Percentiles rank a stretch among this genome's conserved stretches.
Conservation (phyloP, 2,888 invertebrate genomes). For the Phytoseiulus persimilis region DNA sequence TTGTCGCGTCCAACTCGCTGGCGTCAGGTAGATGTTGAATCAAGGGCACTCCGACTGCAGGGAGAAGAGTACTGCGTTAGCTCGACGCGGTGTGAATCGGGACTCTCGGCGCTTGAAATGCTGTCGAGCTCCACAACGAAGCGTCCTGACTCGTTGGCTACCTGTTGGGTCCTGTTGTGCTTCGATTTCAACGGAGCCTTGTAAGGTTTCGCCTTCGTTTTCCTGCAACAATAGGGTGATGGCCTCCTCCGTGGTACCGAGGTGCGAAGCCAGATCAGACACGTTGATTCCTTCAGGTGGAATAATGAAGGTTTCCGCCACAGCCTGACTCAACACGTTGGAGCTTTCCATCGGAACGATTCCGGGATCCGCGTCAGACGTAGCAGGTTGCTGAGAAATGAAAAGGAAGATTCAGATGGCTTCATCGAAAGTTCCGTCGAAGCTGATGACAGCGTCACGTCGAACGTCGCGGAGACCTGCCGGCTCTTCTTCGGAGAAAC, state of each 20-base stretch:
- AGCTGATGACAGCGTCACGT: too few species aligned
- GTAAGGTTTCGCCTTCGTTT: not conserved
- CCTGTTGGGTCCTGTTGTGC: not conserved
- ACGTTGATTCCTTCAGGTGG: constrained; percentile 25
- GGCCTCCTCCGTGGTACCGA: constrained; percentile 10
- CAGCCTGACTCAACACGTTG: not conserved
- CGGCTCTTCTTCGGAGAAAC: not conserved
- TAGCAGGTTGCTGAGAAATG: not conserved
- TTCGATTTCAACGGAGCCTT: not conserved
- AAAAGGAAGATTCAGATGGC: not conserved
- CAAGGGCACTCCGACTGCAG: not conserved
- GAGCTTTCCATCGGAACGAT: not conserved
- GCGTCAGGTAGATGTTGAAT: not conserved
- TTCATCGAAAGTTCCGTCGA: too few species aligned
- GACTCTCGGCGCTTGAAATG: too few species aligned
- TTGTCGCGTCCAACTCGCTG: not conserved
- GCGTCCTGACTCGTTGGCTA: not conserved
- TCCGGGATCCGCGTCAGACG: not conserved
- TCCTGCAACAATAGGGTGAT: constrained; percentile 10
- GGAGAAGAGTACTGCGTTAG: not conserved
- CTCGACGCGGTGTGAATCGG: not conserved
- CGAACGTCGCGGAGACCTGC: too few species aligned
- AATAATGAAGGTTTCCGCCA: not conserved
- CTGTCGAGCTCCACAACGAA: too few species aligned
- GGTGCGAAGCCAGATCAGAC: constrained; percentile 16